Percentiles rank a stretch among this genome's conserved stretches.
Conservation (phyloP, 2,888 invertebrate species). For the Heliconius ismenius region DNA sequence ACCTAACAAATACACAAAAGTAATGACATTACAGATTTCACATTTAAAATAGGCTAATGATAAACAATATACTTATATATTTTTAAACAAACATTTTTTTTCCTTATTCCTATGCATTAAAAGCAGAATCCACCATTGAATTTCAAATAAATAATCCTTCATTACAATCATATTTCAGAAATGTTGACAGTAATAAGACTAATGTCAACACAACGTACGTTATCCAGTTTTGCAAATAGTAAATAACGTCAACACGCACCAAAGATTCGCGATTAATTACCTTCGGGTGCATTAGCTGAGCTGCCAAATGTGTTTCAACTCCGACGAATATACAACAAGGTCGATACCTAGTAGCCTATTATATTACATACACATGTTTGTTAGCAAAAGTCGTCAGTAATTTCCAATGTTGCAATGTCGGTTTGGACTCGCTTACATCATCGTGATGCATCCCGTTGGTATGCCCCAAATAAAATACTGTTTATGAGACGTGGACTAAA, state of each 20-base stretch:
- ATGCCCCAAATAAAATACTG: conserved; percentile 45
- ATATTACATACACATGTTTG: conserved; percentile 32
- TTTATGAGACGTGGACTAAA: conserved; percentile 44
- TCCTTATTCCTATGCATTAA: background rate
- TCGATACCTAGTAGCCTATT: conserved; percentile 7
- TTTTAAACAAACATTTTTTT: background rate
- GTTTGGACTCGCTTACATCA: conserved; percentile 46
- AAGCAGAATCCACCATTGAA: background rate
- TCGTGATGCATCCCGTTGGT: conserved; percentile 46
- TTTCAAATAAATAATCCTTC: background rate
- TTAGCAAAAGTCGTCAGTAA: conserved; percentile 46
- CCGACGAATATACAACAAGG: conserved; percentile 46
- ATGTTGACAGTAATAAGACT: conserved; percentile 16
- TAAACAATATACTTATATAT: background rate
- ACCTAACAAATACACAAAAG: too few species aligned
- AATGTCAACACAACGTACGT: background rate
- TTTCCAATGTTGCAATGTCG: conserved; percentile 48
- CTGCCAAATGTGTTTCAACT: conserved; percentile 51
- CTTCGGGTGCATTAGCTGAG: conserved; percentile 43
- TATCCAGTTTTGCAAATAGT: conserved; percentile 26
- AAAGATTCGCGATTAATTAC: conserved; percentile 41
- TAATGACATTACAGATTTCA: background rate
- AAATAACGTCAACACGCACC: conserved; percentile 41
- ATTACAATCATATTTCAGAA: background rate
- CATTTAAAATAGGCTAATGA: background rate